phyloP scores from a whole-genome alignment of 2,888 invertebrate genomes.

The Thalpophila matura region DNA sequence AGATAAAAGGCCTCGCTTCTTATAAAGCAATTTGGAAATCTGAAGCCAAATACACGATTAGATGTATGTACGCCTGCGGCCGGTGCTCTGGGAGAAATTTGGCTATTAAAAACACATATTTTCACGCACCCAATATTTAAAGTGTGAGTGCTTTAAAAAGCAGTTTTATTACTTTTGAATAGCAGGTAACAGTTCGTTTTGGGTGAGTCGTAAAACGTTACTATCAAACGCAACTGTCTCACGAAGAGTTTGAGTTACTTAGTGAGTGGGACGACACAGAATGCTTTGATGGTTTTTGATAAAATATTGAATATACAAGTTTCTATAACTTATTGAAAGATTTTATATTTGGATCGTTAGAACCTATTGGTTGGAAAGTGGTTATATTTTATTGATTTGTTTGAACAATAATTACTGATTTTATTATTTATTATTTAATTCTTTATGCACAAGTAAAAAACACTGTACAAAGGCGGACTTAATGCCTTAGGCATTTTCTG shows the following conservation, averaged over 20 bases:
- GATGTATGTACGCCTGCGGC: constrained; percentile 36
- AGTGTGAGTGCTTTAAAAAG: constrained; percentile 79
- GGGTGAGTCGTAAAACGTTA: constrained; percentile 77
- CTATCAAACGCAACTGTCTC: constrained; percentile 68
- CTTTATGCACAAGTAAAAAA: too few species aligned
- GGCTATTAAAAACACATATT: constrained; percentile 85
- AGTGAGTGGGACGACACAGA: constrained; percentile 63
- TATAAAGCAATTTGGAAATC: constrained; percentile 79
- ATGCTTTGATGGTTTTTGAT: constrained; percentile 58
- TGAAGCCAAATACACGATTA: constrained; percentile 62
- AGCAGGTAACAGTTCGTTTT: constrained; percentile 81
- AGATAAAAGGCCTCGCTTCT: constrained; percentile 70
- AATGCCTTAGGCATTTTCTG: too few species aligned
- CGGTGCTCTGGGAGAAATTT: constrained; percentile 70
- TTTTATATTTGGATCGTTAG: constrained; percentile 39
- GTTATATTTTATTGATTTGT: constrained; percentile 30
- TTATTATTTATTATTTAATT: too few species aligned
- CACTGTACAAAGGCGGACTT: too few species aligned
- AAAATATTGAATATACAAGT: constrained; percentile 62
- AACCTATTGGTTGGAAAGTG: constrained; percentile 15
- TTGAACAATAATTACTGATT: constrained; percentile 9
- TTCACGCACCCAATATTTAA: constrained; percentile 82
- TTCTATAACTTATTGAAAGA: constrained; percentile 60
- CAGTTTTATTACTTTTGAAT: constrained; percentile 87
- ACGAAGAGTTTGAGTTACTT: constrained; percentile 62